A percentile compares a stretch with the other conserved stretches of the same genome.
Conservation (phyloP, 2,113 vertebrate genomes). For the Etheostoma cragini region DNA sequence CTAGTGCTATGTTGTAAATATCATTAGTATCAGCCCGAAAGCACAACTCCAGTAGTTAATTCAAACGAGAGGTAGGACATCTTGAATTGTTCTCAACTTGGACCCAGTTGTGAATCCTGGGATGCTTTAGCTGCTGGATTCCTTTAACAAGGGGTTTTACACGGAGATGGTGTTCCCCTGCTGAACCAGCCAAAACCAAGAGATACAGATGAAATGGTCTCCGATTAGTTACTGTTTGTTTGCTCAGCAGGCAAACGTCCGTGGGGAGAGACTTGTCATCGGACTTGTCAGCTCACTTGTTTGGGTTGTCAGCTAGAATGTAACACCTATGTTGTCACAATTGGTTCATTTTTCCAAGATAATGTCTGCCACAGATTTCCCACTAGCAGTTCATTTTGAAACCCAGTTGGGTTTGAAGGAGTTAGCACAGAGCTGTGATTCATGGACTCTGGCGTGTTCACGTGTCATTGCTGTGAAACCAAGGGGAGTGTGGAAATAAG, state of each 20-base stretch:
- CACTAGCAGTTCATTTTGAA: slow-evolving; percentile 26
- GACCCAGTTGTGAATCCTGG: neutral
- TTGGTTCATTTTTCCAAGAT: slow-evolving; percentile 33
- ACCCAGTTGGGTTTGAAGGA: slow-evolving; percentile 14
- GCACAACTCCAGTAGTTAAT: neutral
- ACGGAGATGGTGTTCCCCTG: slow-evolving; percentile 17
- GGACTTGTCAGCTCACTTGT: slow-evolving; percentile 50
- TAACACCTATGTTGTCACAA: neutral
- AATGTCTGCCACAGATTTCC: slow-evolving; percentile 31
- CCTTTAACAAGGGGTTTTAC: slow-evolving; percentile 18
- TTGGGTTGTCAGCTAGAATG: slow-evolving; percentile 49
- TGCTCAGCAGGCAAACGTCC: slow-evolving; percentile 37
- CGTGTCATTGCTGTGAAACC: slow-evolving; percentile 17
- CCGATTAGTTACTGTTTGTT: slow-evolving; percentile 63
- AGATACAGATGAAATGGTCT: neutral
- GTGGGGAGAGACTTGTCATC: slow-evolving; percentile 43
- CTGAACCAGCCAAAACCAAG: slow-evolving; percentile 46
- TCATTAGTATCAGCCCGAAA: too few relatives aligned
- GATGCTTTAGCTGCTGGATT: slow-evolving; percentile 28
- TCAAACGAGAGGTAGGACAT: neutral
- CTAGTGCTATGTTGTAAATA: too few relatives aligned
- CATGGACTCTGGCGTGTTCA: slow-evolving; percentile 33
- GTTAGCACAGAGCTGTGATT: slow-evolving; percentile 35
- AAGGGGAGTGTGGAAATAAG: slow-evolving; percentile 3
- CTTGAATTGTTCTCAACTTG: slow-evolving; percentile 12